Percentiles rank a stretch among this genome's conserved stretches.
phyloP scores from a whole-genome alignment of 1,140 invertebrate species.

The Musca domestica region DNA sequence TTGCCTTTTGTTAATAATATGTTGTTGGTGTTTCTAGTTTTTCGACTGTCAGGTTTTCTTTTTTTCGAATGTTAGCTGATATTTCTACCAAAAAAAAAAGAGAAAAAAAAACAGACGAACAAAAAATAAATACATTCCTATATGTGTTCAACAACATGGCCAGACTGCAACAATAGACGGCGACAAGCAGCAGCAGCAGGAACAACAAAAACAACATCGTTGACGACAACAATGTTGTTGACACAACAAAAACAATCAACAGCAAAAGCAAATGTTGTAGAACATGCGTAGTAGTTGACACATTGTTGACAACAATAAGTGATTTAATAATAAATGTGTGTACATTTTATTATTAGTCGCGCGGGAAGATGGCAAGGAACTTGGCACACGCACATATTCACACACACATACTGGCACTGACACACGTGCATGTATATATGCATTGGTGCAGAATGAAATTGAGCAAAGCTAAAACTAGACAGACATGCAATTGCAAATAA shows the following conservation, averaged over 20 bases:
- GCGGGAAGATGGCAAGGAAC: background rate
- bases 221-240: slow-evolving; percentile 3
- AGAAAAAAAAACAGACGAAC: too few relatives aligned
- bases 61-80: too few relatives aligned
- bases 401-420: background rate
- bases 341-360: background rate
- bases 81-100: too few relatives aligned
- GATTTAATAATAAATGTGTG: slow-evolving; percentile 16
- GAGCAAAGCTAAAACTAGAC: background rate
- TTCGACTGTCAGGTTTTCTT: too few relatives aligned
- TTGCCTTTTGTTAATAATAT: too few relatives aligned
- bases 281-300: slow-evolving; percentile 14
- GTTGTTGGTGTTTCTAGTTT: too few relatives aligned
- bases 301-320: slow-evolving; percentile 22
- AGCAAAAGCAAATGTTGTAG: background rate
- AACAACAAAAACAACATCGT: slow-evolving; percentile 5
- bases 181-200: background rate
- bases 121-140: too few relatives aligned
- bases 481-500: background rate
- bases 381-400: background rate
- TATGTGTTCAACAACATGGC: too few relatives aligned
- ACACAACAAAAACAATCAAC: background rate
- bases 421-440: background rate
- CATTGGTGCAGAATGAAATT: background rate
- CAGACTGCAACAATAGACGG: background rate